Conservation (phyloP, 2,113 vertebrate genomes). For the Castor canadensis region DNA sequence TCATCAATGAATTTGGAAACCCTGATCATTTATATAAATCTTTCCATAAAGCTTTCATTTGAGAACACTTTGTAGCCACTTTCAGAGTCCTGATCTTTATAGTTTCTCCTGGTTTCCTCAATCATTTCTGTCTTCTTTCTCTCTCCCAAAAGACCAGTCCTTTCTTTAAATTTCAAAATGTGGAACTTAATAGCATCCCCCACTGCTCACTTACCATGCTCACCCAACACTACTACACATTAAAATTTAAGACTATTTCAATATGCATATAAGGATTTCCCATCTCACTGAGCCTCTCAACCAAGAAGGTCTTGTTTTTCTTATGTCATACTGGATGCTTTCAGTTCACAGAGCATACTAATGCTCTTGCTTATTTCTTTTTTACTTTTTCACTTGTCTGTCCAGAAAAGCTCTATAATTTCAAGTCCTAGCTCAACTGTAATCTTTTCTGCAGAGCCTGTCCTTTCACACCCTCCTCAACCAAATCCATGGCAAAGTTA, state of each 20-base stretch:
- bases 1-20: constrained; percentile 42
- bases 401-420: neutral
- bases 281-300: neutral
- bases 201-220: neutral
- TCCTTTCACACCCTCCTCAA: neutral
- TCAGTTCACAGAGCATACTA: neutral
- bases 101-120: neutral
- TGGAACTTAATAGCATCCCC: neutral
- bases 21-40: constrained; percentile 40
- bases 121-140: neutral
- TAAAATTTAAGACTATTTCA: constrained; percentile 8
- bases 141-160: neutral
- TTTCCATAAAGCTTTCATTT: neutral
- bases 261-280: neutral
- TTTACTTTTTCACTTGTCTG: neutral
- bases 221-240: neutral
- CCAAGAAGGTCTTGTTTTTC: neutral
- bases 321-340: neutral
- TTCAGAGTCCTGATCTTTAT: constrained; percentile 17
- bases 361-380: neutral
- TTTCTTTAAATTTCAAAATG: constrained; percentile 48
- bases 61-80: constrained; percentile 26
- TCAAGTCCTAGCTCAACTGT: constrained; percentile 3
- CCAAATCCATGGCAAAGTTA: neutral
- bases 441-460: neutral